Evolutionary conservation across 2,113 vertebrate genomes (phyloP).

Genomic region (Dasypus novemcinctus): DNA sequence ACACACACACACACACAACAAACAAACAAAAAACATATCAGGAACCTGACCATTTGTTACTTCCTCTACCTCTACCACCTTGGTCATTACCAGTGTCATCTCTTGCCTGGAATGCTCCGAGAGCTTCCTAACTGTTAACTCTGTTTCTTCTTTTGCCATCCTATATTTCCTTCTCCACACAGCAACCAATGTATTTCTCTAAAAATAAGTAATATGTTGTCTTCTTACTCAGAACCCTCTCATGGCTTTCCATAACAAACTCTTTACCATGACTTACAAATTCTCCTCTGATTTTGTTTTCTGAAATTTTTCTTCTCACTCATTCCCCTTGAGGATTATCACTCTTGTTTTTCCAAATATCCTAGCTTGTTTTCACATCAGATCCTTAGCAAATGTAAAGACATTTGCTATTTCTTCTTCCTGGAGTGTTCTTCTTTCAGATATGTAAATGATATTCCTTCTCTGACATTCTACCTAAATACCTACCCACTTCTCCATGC

Average conservation of each 20-base stretch:
- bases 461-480: background rate
- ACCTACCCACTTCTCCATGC: background rate
- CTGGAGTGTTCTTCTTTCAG: conserved; percentile 2
- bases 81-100: background rate
- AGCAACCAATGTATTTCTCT: background rate
- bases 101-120: background rate
- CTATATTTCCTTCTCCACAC: background rate
- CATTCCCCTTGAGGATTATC: background rate
- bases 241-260: background rate
- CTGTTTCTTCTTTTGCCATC: background rate
- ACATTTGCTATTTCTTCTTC: background rate
- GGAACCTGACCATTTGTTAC: background rate
- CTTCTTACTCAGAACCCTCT: background rate
- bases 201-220: background rate
- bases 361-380: background rate
- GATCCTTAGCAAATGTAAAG: background rate
- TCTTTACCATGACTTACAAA: background rate
- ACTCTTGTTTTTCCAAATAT: background rate
- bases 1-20: too few relatives aligned
- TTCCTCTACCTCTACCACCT: background rate
- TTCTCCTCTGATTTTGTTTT: background rate
- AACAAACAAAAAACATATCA: background rate
- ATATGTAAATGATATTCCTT: background rate
- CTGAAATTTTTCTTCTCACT: background rate
- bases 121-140: background rate